Base-by-base conservation (phyloP, 2,888 invertebrate species). In the Lasioglossum vierecki region DNA sequence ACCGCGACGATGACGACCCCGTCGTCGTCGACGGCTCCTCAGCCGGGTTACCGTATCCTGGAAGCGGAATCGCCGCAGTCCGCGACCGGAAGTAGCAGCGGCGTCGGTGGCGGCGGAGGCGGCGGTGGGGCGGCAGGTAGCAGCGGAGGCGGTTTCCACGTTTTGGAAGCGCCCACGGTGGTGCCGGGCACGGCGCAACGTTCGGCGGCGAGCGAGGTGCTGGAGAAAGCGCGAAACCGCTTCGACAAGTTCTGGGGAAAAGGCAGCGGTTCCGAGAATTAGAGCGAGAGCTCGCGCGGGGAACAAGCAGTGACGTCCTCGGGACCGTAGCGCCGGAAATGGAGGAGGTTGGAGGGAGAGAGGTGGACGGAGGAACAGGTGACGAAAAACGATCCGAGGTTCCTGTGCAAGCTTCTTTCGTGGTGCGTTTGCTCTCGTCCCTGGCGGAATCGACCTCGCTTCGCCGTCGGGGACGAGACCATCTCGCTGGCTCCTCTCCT, bases 231-330 rank as follows among this genome's bases (percentile, higher is more conserved):
- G 91, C 97, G 98, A 91, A 97, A 97, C 95, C 97, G 98, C 91
- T 98, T 98, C 94, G 98, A 98, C 95, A 97, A 97, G 93, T 98
- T 98, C 95, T 98, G 98, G 98, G 97, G 97, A 89, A 97, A 97
- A 92, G 92, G 94, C 74, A 88, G 87, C 83, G 91, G 92, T 53
- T 85, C 93, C 74, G 94, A 94, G 79, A 93, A 92, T 92, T 93
- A 94, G 89, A 89, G 79, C 18, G 78, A 35, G 35, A 66, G 66
- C 57, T 84, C 57, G 57, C 35, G 35, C 26, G 63, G 66, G 44
- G 77, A 75, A 46, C 63, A 30, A 68, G 66, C 81, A 81, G 68
- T n/a, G 73, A 68, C 83, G 86, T 82, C 84, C 82, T 87, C 84
- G 80, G 63, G 71, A 82, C 74, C 78, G 72, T 22, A 63, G 81